These are phyloP conservation scores for Colletes latitarsis DNA, from an alignment of 1,140 invertebrate genomes.

Conservation along the genomic window DNA sequence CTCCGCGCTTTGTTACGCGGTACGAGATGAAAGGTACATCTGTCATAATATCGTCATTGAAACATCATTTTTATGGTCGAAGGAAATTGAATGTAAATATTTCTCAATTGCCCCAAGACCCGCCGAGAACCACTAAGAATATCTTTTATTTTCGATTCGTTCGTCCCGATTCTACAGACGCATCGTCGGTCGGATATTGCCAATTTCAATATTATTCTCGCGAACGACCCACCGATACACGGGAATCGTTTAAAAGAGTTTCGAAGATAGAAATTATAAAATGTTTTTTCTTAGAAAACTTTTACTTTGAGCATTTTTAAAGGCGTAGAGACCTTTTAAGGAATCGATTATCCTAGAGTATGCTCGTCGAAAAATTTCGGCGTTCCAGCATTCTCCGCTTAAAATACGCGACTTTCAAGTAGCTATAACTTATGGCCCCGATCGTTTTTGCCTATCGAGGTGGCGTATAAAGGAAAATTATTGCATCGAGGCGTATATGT, in stretches of 20 bases:
- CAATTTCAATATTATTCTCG: not conserved
- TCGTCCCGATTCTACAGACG: no score
- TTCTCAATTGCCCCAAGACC: not conserved
- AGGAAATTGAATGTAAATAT: constrained; percentile 26
- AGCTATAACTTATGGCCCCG: constrained; percentile 70
- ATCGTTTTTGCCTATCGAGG: constrained; percentile 74
- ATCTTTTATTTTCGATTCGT: not conserved
- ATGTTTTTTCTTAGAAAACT: no score
- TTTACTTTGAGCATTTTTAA: no score
- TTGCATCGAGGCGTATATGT: constrained; percentile 69
- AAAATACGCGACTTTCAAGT: constrained; percentile 71
- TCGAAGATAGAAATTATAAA: no score
- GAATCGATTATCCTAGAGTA: not conserved
- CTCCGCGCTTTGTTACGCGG: not conserved
- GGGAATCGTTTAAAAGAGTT: not conserved
- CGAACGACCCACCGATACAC: not conserved
- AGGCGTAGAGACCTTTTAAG: not conserved
- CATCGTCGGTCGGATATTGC: not conserved
- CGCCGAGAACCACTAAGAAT: not conserved
- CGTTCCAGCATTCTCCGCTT: constrained; percentile 25
- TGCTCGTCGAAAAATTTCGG: constrained; percentile 50
- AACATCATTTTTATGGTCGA: not conserved
- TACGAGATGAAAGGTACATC: not conserved
- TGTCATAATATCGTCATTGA: constrained; percentile 10
- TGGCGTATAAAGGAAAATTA: constrained; percentile 75